Conservation (phyloP, 2,888 invertebrate genomes). For the Leucozona laternaria region DNA sequence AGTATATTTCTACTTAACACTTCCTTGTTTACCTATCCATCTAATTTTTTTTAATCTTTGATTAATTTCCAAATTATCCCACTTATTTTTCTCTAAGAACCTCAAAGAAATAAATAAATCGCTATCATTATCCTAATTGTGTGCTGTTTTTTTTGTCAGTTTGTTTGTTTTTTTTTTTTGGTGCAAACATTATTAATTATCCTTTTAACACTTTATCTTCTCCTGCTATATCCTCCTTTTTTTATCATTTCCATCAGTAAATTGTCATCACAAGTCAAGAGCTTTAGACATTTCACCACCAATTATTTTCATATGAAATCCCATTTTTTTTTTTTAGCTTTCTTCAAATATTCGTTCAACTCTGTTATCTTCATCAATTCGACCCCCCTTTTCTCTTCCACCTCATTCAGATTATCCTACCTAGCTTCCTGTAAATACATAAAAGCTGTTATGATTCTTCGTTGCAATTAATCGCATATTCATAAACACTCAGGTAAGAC, state of each 20-base stretch:
- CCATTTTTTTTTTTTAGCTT: neutral
- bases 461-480: constrained; percentile 61
- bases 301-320: constrained; percentile 29
- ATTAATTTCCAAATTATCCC: constrained; percentile 10
- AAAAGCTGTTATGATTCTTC: constrained; percentile 33
- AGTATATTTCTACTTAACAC: neutral
- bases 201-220: constrained; percentile 24
- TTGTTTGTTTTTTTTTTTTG: neutral
- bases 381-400: neutral
- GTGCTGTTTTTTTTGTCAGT: neutral
- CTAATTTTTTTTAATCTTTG: neutral
- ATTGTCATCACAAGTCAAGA: constrained; percentile 39
- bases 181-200: constrained; percentile 8
- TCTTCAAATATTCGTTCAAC: neutral
- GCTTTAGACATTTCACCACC: constrained; percentile 24
- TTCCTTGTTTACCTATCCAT: neutral
- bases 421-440: neutral
- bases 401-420: neutral
- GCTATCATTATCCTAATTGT: constrained; percentile 17
- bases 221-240: neutral
- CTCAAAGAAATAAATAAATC: constrained; percentile 11
- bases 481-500: constrained; percentile 65
- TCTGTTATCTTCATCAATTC: neutral
- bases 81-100: neutral
- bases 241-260: neutral